Evolutionary conservation across 2,797 vertebrate species (phyloP).

Genomic region (Tadarida brasiliensis): DNA sequence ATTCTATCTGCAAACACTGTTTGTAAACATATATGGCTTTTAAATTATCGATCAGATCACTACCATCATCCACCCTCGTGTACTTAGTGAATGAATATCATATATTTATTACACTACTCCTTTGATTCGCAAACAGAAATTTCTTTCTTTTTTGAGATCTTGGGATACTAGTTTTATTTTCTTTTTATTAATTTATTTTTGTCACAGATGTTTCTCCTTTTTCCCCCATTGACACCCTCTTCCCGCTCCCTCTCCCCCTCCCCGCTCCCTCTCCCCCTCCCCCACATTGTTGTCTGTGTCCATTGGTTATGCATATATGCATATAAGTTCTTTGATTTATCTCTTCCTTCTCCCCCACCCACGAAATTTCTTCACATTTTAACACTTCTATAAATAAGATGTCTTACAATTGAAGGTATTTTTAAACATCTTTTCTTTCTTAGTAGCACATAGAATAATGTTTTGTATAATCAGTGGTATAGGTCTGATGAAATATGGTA

Average conservation of each 20-base stretch:
- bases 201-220: too few species aligned
- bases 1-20: slow-evolving; percentile 5
- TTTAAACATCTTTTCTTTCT: slow-evolving; percentile 10
- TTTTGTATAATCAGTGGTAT: background rate
- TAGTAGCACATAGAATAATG: background rate
- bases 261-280: too few species aligned
- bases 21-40: background rate
- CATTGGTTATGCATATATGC: too few species aligned
- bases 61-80: background rate
- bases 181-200: too few species aligned
- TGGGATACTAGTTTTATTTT: too few species aligned
- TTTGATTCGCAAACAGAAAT: slow-evolving; percentile 8
- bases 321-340: too few species aligned
- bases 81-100: background rate
- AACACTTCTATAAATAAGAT: background rate
- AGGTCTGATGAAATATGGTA: background rate
- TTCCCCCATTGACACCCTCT: too few species aligned
- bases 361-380: background rate
- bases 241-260: too few species aligned
- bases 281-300: too few species aligned
- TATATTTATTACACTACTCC: background rate
- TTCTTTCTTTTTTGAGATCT: background rate
- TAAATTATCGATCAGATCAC: background rate
- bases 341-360: too few species aligned
- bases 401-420: background rate